Evolutionary conservation across 2,888 invertebrate species (phyloP).

Genomic region (Aporophyla lueneburgensis): DNA sequence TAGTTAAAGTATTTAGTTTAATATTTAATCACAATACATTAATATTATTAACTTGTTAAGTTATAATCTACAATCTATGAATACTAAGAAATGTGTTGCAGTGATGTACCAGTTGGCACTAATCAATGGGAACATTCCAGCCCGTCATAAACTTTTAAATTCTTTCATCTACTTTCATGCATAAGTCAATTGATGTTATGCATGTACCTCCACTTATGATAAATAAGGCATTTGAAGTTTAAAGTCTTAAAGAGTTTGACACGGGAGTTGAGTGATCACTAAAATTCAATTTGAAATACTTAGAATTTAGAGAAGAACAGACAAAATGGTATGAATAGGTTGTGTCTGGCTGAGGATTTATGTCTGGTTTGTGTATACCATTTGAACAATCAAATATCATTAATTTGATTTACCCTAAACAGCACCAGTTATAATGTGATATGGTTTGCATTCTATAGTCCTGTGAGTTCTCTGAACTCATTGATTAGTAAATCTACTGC

Average conservation of each 20-base stretch:
- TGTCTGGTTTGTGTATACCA: background rate
- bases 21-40: slow-evolving; percentile 7
- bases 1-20: slow-evolving; percentile 13
- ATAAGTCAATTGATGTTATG: background rate
- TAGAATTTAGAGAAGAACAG: background rate
- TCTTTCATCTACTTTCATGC: no score
- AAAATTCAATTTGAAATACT: background rate
- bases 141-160: background rate
- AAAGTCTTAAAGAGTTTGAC: no score
- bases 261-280: background rate
- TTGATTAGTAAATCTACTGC: background rate
- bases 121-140: background rate
- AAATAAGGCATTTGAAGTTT: no score
- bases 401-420: no score
- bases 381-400: background rate
- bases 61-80: slow-evolving; percentile 14
- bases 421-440: background rate
- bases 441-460: background rate
- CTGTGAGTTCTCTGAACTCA: background rate
- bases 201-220: no score
- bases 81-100: background rate
- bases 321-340: no score
- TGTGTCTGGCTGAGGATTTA: background rate
- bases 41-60: background rate
- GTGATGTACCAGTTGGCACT: background rate